Percentiles rank a stretch among this genome's conserved stretches.
Evolutionary conservation across 2,113 vertebrate species (phyloP).

Genomic region (Canis aureus): DNA sequence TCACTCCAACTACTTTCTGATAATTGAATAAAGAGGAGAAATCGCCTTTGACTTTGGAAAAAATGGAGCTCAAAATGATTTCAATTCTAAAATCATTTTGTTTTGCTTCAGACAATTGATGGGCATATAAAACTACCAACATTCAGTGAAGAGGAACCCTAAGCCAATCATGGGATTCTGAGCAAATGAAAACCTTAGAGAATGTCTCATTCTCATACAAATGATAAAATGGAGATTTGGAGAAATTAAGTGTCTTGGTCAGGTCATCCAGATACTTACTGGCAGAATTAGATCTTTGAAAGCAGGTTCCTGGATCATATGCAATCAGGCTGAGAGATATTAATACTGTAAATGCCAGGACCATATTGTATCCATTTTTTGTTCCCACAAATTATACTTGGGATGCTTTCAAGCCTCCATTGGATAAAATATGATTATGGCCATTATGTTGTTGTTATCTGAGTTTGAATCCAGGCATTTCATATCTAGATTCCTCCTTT

Average conservation of each 20-base stretch:
- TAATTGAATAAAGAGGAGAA: background rate
- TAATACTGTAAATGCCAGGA: background rate
- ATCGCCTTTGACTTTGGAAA: constrained; percentile 19
- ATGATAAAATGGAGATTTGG: background rate
- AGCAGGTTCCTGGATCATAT: background rate
- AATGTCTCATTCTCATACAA: background rate
- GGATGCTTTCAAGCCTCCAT: background rate
- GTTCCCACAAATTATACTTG: background rate
- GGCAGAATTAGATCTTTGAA: background rate
- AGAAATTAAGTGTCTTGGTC: background rate
- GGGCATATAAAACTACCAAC: background rate
- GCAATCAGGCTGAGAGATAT: background rate
- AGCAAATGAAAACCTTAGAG: background rate
- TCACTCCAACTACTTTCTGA: background rate
- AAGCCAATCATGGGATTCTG: background rate
- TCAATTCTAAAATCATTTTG: background rate
- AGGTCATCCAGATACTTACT: background rate
- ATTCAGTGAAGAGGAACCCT: background rate
- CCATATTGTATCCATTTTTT: background rate
- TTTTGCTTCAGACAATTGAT: background rate
- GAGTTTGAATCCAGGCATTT: background rate
- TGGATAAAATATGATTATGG: background rate
- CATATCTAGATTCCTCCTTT: background rate
- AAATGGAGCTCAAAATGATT: background rate
- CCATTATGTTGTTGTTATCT: background rate